phyloP scores from a whole-genome alignment of 2,113 vertebrate species.

The Pyxicephalus adspersus region DNA sequence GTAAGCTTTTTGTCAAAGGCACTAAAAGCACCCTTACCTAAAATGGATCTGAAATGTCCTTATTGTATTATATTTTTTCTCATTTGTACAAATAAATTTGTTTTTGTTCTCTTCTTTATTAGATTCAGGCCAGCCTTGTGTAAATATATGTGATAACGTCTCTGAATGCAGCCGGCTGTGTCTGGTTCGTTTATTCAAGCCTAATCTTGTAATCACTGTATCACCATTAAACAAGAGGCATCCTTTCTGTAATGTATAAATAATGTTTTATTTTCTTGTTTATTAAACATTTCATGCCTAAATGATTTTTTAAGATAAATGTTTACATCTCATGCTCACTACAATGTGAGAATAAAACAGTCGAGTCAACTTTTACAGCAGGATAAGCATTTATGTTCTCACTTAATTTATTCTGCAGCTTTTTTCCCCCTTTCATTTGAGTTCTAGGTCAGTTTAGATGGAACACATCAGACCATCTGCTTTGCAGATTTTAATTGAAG shows the following conservation, averaged over 20 bases:
- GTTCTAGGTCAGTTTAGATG: conserved; percentile 39
- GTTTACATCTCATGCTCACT: not conserved
- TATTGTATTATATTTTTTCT: no score
- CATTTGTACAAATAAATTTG: no score
- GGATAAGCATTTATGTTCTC: conserved; percentile 24
- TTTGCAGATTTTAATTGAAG: conserved; percentile 37
- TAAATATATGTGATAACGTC: not conserved
- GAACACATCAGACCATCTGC: conserved; percentile 29
- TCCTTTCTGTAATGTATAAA: not conserved
- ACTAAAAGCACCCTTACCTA: no score
- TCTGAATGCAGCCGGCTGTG: not conserved
- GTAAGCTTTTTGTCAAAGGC: no score
- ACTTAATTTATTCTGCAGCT: conserved; percentile 36
- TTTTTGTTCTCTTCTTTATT: not conserved
- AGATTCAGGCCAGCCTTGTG: no score
- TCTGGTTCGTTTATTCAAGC: not conserved
- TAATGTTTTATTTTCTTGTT: conserved; percentile 30
- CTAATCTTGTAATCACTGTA: conserved; percentile 6
- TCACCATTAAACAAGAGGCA: not conserved
- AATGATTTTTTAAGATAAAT: conserved; percentile 30
- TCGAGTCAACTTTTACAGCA: conserved; percentile 7
- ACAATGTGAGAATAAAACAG: conserved; percentile 33
- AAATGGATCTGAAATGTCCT: no score
- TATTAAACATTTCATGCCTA: conserved; percentile 24
- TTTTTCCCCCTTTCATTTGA: not conserved